Conservation (phyloP, 2,888 invertebrate species). For the Drosophila gaucha region DNA sequence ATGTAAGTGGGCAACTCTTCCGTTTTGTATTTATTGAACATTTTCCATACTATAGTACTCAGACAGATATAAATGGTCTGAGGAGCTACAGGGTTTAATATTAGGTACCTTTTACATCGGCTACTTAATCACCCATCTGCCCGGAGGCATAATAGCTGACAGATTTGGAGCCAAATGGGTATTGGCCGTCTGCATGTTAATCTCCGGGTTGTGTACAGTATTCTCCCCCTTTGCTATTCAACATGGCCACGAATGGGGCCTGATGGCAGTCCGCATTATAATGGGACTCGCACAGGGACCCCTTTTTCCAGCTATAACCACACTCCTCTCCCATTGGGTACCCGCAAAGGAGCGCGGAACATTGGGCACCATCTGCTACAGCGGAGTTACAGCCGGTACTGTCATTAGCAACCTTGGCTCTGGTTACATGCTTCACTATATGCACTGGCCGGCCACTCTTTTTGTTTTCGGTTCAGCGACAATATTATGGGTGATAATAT, state of each 20-base stretch:
- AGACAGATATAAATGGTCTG: conserved; percentile 87
- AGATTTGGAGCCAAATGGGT: conserved; percentile 93
- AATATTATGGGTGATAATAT: conserved; percentile 88
- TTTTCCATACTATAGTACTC: neutral
- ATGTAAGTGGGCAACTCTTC: neutral
- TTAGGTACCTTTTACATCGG: conserved; percentile 93
- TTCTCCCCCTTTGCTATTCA: conserved; percentile 23
- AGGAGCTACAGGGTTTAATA: conserved; percentile 89
- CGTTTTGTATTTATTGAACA: neutral
- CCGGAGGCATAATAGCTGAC: conserved; percentile 91
- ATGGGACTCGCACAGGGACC: conserved; percentile 94
- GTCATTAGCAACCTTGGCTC: conserved; percentile 87
- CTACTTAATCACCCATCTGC: conserved; percentile 91
- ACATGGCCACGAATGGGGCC: conserved; percentile 83
- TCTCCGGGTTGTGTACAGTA: conserved; percentile 86
- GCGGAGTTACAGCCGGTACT: conserved; percentile 88
- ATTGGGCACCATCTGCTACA: conserved; percentile 90
- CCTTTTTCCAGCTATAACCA: conserved; percentile 92
- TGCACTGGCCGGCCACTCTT: conserved; percentile 90
- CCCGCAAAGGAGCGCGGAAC: conserved; percentile 90
- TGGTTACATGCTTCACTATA: conserved; percentile 88
- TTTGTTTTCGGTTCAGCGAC: conserved; percentile 90
- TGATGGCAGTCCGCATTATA: conserved; percentile 89
- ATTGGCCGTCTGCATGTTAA: conserved; percentile 90
- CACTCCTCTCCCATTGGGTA: conserved; percentile 91